These are phyloP conservation scores for Pionites leucogaster DNA, from an alignment of 2,113 vertebrate genomes.

Conservation along the genomic window DNA sequence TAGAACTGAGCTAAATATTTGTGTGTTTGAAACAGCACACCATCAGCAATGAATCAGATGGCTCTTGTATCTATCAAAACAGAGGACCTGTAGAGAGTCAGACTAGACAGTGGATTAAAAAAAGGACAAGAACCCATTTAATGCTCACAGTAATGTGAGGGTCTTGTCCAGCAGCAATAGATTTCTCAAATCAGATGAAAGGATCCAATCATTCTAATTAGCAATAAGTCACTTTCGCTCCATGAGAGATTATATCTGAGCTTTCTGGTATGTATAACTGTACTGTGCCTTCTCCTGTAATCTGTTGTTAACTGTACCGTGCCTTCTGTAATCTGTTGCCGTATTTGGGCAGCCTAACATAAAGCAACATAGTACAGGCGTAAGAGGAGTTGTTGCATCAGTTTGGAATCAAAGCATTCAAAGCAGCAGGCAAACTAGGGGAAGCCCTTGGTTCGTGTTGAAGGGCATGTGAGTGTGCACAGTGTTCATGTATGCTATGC, in stretches of 20 bases:
- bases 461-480: rapidly evolving
- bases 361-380: rapidly evolving
- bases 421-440: too few relatives aligned
- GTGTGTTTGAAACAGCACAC: background rate
- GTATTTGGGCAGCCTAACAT: background rate
- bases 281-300: background rate
- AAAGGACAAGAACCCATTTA: background rate
- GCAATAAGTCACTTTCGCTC: background rate
- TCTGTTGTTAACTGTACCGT: background rate
- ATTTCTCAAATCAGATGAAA: background rate
- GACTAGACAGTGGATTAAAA: background rate
- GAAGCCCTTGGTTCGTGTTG: rapidly evolving
- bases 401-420: background rate
- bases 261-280: background rate
- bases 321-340: background rate
- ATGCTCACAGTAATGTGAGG: background rate
- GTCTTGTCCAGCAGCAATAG: background rate
- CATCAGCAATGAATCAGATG: background rate
- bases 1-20: background rate
- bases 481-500: rapidly evolving
- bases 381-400: rapidly evolving
- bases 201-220: background rate
- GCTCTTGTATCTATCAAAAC: background rate
- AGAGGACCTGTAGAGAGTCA: background rate
- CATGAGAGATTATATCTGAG: background rate